Percentiles rank a stretch among this genome's conserved stretches.
phyloP scores from a whole-genome alignment of 2,888 invertebrate species.

The Eueremaeus valkanovi region DNA sequence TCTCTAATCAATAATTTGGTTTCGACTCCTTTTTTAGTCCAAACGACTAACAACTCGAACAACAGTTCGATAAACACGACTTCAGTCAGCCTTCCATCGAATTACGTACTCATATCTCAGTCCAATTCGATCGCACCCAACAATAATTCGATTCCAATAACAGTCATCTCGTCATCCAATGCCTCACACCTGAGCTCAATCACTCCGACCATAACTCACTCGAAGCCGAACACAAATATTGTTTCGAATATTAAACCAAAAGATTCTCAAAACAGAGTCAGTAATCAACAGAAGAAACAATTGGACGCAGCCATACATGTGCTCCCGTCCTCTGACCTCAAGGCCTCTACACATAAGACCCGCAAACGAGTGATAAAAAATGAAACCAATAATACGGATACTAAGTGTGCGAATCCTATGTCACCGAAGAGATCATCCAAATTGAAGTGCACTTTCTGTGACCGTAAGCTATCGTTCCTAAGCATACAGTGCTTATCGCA shows the following conservation, averaged over 20 bases:
- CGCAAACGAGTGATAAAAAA: constrained; percentile 16
- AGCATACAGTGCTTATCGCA: no score
- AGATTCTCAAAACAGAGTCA: constrained; percentile 18
- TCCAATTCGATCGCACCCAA: background rate
- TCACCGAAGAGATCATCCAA: constrained; percentile 36
- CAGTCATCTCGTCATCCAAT: constrained; percentile 36
- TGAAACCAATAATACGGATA: background rate
- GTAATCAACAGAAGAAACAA: background rate
- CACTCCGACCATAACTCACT: background rate
- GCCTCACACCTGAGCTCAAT: background rate
- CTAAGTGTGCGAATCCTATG: background rate
- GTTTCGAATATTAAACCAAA: constrained; percentile 17
- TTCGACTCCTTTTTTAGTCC: constrained; percentile 44
- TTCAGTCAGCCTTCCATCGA: constrained; percentile 32
- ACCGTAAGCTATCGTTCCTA: constrained; percentile 28
- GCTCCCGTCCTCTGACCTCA: constrained; percentile 26
- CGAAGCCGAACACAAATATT: background rate
- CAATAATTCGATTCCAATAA: constrained; percentile 34
- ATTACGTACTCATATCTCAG: constrained; percentile 42
- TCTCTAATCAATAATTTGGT: constrained; percentile 44
- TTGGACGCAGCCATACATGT: constrained; percentile 33
- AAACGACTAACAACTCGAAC: constrained; percentile 23
- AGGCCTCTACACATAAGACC: constrained; percentile 10
- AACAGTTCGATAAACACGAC: constrained; percentile 12
- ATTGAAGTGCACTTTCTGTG: constrained; percentile 52